phyloP scores from a whole-genome alignment of 2,888 invertebrate species.

The Aleiodes alternator region DNA sequence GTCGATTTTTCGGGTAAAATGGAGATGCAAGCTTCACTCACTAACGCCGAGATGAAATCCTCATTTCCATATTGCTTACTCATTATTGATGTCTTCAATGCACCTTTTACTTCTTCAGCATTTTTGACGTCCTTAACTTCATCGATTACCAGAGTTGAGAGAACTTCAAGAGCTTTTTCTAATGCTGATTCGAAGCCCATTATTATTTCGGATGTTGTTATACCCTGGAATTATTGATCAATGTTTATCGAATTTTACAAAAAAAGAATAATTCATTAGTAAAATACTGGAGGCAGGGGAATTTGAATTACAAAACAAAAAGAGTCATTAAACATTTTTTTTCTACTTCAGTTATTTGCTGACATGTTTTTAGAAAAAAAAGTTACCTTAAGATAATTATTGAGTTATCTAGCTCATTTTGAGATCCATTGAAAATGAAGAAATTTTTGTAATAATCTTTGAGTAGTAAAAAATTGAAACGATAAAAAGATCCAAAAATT shows the following conservation, averaged over 20 bases:
- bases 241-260: not conserved
- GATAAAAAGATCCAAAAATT: too few species aligned
- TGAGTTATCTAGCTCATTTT: too few species aligned
- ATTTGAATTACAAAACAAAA: too few species aligned
- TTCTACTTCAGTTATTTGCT: not conserved
- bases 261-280: too few species aligned
- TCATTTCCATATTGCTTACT: conserved; percentile 99
- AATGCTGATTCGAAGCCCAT: conserved; percentile 96
- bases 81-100: conserved; percentile 91
- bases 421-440: too few species aligned
- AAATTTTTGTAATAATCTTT: too few species aligned
- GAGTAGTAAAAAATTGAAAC: too few species aligned
- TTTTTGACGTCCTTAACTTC: conserved; percentile 85
- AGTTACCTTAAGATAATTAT: too few species aligned
- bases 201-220: conserved; percentile 97
- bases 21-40: conserved; percentile 92
- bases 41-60: conserved; percentile 90
- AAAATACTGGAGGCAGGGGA: too few species aligned
- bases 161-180: conserved; percentile 91
- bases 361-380: too few species aligned
- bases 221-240: conserved; percentile 79
- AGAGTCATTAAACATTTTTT: conserved; percentile 3
- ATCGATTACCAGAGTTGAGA: conserved; percentile 87
- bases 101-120: conserved; percentile 83
- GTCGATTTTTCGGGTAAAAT: conserved; percentile 90